phyloP scores from a whole-genome alignment of 2,888 invertebrate species.

The Patella pellucida region DNA sequence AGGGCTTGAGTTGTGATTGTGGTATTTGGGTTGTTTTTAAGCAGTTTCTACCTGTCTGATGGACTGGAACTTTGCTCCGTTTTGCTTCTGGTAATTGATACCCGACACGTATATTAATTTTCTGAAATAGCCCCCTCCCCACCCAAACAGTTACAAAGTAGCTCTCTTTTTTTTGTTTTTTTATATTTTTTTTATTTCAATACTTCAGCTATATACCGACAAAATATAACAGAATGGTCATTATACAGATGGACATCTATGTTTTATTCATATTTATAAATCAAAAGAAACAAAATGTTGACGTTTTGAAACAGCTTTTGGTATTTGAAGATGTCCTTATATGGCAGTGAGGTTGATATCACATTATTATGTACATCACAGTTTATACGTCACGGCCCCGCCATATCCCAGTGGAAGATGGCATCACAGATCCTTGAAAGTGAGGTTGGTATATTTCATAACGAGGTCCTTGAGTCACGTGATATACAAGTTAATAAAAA shows the following conservation, averaged over 20 bases:
- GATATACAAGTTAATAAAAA: conserved; percentile 24
- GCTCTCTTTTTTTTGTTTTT: neutral
- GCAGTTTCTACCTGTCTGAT: too few species aligned
- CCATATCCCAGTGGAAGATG: conserved; percentile 30
- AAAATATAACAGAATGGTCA: conserved; percentile 3
- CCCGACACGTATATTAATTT: too few species aligned
- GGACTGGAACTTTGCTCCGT: too few species aligned
- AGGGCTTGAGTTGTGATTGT: too few species aligned
- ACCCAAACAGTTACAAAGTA: too few species aligned
- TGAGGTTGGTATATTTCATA: conserved; percentile 24
- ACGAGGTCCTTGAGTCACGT: conserved; percentile 26
- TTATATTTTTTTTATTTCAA: conserved; percentile 3
- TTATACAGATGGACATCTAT: conserved; percentile 5
- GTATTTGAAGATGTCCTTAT: conserved; percentile 15
- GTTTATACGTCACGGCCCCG: conserved; percentile 20
- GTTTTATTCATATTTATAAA: neutral
- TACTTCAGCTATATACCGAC: conserved; percentile 7
- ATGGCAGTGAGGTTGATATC: conserved; percentile 22
- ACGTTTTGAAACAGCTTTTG: neutral
- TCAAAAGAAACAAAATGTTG: too few species aligned
- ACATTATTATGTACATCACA: conserved; percentile 33
- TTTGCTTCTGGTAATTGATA: too few species aligned
- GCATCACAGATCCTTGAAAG: conserved; percentile 29
- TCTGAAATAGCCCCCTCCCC: too few species aligned
- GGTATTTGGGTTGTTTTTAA: too few species aligned